Evolutionary conservation across 2,113 vertebrate species (phyloP).

Genomic region (Mormoops blainvillei): DNA sequence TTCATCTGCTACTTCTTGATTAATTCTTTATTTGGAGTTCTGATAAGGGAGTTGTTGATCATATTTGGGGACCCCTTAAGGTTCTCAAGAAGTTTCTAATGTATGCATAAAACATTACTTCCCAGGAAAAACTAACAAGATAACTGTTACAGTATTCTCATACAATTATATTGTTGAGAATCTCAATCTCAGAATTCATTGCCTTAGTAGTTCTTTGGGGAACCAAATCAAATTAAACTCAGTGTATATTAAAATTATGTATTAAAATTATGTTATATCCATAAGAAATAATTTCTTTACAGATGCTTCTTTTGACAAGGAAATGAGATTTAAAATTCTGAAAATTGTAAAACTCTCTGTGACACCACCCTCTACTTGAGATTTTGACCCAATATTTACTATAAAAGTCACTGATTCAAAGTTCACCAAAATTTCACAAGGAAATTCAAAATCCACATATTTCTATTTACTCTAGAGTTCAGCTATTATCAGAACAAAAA

Average conservation of each 20-base stretch:
- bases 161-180: background rate
- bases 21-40: background rate
- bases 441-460: background rate
- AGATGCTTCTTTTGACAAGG: background rate
- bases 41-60: background rate
- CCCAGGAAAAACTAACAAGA: background rate
- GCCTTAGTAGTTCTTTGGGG: background rate
- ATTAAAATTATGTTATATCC: background rate
- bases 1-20: background rate
- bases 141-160: background rate
- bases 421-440: background rate
- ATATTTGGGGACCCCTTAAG: background rate
- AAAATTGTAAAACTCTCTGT: background rate
- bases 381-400: background rate
- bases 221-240: background rate
- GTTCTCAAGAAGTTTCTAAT: background rate
- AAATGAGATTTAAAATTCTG: background rate
- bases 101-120: background rate
- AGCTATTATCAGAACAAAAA: background rate
- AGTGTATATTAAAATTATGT: background rate
- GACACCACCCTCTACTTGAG: background rate
- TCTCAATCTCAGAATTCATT: conserved; percentile 10
- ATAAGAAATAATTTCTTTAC: background rate
- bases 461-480: background rate
- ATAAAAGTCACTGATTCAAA: background rate